These are phyloP conservation scores for Drosophila falleni DNA, from an alignment of 2,888 invertebrate species.

Conservation along the genomic window DNA sequence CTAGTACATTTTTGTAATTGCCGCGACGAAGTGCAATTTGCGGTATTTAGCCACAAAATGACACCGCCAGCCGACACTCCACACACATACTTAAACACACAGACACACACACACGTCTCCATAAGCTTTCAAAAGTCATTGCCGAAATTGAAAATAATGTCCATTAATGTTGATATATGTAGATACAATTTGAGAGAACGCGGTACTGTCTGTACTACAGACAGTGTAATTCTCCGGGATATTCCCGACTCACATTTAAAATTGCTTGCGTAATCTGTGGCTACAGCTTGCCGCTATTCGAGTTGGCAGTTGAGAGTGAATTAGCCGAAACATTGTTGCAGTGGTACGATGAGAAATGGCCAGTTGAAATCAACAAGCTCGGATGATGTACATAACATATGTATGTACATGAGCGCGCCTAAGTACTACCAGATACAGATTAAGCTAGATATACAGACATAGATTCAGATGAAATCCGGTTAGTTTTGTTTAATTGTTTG, in stretches of 20 bases:
- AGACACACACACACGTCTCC: slow-evolving; percentile 8
- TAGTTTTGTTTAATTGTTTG: slow-evolving; percentile 38
- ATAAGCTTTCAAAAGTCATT: slow-evolving; percentile 63
- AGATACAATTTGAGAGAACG: not conserved
- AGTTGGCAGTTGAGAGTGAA: slow-evolving; percentile 36
- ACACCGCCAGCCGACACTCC: slow-evolving; percentile 53
- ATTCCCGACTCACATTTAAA: slow-evolving; percentile 26
- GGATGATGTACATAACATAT: slow-evolving; percentile 2
- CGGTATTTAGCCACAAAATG: slow-evolving; percentile 77
- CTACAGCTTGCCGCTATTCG: slow-evolving; percentile 37
- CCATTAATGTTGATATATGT: slow-evolving; percentile 1
- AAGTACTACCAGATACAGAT: slow-evolving; percentile 5
- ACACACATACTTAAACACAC: not conserved
- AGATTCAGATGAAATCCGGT: slow-evolving; percentile 4
- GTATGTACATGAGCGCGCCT: not conserved
- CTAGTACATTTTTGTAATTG: slow-evolving; percentile 78
- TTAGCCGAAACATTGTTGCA: slow-evolving; percentile 23
- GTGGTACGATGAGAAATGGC: slow-evolving; percentile 1
- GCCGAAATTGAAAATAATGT: slow-evolving; percentile 59
- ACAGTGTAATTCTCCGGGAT: slow-evolving; percentile 17
- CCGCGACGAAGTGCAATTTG: slow-evolving; percentile 76
- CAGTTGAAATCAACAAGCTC: slow-evolving; percentile 1
- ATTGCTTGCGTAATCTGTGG: slow-evolving; percentile 53
- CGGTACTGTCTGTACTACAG: slow-evolving; percentile 8
- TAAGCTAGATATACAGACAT: not conserved